Evolutionary conservation across 92 coral and sea anemone genomes (phyloP).

Genomic region (Umimayanthus chanpuru): DNA sequence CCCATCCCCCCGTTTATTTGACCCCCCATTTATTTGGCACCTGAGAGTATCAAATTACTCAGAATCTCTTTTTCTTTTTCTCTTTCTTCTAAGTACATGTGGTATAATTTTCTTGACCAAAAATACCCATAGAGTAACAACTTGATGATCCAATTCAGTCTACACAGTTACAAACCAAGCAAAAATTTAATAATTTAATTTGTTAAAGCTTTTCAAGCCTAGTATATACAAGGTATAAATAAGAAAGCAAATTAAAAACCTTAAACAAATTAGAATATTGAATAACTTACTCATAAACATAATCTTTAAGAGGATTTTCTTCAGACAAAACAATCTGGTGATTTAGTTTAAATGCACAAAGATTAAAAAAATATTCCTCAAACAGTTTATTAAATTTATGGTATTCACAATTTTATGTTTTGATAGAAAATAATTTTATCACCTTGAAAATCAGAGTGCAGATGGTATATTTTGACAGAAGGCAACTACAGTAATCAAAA

Average conservation of each 20-base stretch:
- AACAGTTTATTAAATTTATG: background rate
- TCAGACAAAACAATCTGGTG: no score
- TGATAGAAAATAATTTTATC: conserved; percentile 9
- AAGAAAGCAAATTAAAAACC: background rate
- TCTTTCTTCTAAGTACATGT: background rate
- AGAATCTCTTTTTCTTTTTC: no score
- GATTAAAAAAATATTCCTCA: background rate
- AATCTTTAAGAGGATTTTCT: background rate
- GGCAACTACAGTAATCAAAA: conserved; percentile 19
- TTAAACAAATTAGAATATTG: background rate
- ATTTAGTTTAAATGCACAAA: background rate
- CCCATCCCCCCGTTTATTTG: no score
- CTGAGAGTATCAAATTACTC: background rate
- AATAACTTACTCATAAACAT: background rate
- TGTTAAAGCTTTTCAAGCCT: background rate
- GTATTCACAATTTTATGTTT: background rate
- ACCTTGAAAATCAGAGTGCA: conserved; percentile 7
- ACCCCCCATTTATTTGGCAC: no score
- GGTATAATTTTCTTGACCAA: background rate
- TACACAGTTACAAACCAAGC: background rate
- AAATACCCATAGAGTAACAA: background rate
- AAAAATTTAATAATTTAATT: no score
- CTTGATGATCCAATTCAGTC: background rate
- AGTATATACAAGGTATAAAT: no score
- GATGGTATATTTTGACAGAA: conserved; percentile 26